Evolutionary conservation across 2,113 vertebrate genomes (phyloP), one percentile per base, ranked within the genome.

Genomic region (Onychostruthus taczanowskii): DNA sequence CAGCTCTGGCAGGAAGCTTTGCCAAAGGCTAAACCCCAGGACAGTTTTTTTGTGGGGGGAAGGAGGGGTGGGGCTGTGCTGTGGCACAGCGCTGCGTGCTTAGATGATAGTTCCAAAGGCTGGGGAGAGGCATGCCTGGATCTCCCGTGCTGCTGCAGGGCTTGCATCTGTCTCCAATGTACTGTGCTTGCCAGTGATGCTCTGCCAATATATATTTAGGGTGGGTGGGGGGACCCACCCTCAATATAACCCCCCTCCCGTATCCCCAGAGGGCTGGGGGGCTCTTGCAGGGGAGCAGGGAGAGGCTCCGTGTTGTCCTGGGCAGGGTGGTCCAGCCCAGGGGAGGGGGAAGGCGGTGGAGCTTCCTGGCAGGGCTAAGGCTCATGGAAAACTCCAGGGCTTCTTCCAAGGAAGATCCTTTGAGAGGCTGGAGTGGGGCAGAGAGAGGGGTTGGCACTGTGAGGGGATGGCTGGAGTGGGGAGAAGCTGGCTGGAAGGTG

Each of bases 141-240:
- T 59, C 47, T 20, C 76, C 56, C 1, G 3, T 0, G 11, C 20
- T 0, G 24, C 91, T 35, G 47, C 2, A 0, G 78, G 62, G 41
- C 43, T 84, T 20, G 58, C 78, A 73, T 90, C 94, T 87, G 90
- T 64, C 85, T 93, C 75, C 75, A 69, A 72, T 76, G 70, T 79
- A 21, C 90, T 76, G 39, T 73, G 41, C 78, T 84, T 33, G 87
- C 49, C 0, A 4, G 44, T 1, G 0, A 17, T 8, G 74, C 70
- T 79, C 37, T 72, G 82, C 74, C 70, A 56, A n/a, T 28, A 8
- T 16, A 2, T 61, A 69, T 82, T 87, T 49, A 58, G 83, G 62
- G 31, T 68, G 90, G 47, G 61, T 2, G 27, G 66, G n/a, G 31
- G 33, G 26, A 59, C 10, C 33, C 6, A 23, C 56, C 55, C 55